Evolutionary conservation across 2,888 invertebrate genomes (phyloP).

Genomic region (Leptodirus hochenwartii): DNA sequence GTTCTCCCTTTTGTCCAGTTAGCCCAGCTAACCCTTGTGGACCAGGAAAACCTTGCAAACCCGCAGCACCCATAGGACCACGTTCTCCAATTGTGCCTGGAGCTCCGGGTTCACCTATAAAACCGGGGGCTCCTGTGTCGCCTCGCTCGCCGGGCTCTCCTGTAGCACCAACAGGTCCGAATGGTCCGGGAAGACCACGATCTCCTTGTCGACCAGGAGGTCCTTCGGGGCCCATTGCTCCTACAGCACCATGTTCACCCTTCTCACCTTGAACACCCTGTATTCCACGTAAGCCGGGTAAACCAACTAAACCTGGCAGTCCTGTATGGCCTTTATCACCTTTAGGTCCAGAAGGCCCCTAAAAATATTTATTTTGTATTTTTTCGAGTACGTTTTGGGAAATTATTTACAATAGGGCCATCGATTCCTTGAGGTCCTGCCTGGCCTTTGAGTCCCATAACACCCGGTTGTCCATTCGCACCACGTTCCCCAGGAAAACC

Average conservation of each 20-base stretch:
- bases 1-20: constrained; percentile 40
- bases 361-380: constrained; percentile 5
- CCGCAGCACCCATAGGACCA: constrained; percentile 52
- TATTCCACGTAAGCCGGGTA: constrained; percentile 49
- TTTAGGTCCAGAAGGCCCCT: constrained; percentile 47
- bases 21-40: constrained; percentile 46
- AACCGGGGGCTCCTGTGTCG: constrained; percentile 53
- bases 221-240: constrained; percentile 58
- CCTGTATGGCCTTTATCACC: constrained; percentile 58
- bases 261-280: constrained; percentile 52
- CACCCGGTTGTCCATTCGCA: constrained; percentile 45
- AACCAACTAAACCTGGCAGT: constrained; percentile 47
- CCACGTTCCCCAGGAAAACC: constrained; percentile 66
- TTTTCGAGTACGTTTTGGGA: constrained; percentile 4
- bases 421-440: constrained; percentile 47
- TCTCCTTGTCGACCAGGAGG: constrained; percentile 48
- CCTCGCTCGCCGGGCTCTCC: constrained; percentile 70
- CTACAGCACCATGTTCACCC: constrained; percentile 53
- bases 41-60: constrained; percentile 50
- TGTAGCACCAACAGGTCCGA: constrained; percentile 57
- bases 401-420: constrained; percentile 45
- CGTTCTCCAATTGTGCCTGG: constrained; percentile 57
- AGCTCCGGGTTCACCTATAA: constrained; percentile 52
- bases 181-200: constrained; percentile 56
- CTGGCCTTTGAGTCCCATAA: constrained; percentile 44